These are phyloP conservation scores for Rhegmatorhina hoffmannsi DNA, from an alignment of 2,113 vertebrate genomes.

Conservation along the genomic window DNA sequence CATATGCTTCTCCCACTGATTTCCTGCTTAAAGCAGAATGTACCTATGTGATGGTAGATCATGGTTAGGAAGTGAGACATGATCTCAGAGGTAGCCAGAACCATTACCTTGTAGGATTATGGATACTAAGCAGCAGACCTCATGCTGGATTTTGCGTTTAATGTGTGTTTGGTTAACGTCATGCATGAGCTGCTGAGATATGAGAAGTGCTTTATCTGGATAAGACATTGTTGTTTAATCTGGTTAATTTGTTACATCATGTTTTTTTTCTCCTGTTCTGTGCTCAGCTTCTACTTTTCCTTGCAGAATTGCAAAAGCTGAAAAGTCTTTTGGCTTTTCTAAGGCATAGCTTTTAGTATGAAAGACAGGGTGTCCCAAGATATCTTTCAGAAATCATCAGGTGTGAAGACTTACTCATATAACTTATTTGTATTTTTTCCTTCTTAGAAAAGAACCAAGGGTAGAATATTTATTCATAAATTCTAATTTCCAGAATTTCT, in stretches of 20 bases:
- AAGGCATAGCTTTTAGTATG: background rate
- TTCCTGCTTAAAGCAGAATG: background rate
- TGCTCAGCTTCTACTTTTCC: background rate
- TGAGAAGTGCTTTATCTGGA: background rate
- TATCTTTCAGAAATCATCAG: background rate
- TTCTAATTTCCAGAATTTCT: background rate
- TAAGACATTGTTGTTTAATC: background rate
- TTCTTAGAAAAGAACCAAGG: background rate
- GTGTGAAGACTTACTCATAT: background rate
- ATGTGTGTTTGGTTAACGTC: background rate
- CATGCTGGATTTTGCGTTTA: fast-evolving
- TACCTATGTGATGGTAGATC: background rate
- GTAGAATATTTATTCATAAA: background rate
- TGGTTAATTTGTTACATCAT: background rate
- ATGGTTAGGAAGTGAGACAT: background rate
- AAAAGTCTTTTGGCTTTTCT: background rate
- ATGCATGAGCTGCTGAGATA: background rate
- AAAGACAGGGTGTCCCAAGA: background rate
- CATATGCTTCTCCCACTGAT: background rate
- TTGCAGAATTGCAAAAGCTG: background rate
- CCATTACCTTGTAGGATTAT: background rate
- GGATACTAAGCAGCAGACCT: background rate
- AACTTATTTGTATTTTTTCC: background rate
- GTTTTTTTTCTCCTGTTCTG: background rate
- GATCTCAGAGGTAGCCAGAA: background rate